Conservation (phyloP, 2,113 vertebrate species). For the Channa argus region DNA sequence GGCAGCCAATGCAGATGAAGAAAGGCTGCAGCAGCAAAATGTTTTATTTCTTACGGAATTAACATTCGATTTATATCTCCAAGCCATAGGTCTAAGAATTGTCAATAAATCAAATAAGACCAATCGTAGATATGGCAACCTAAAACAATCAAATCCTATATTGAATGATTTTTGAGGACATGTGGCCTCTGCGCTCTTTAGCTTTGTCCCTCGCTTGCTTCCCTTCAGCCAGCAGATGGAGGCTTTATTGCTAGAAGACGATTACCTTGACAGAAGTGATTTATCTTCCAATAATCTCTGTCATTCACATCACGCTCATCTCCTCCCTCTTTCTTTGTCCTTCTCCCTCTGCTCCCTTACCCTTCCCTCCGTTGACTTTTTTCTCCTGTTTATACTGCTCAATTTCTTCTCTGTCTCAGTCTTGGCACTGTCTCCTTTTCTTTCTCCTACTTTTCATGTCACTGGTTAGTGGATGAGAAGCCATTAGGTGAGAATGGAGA, state of each 20-base stretch:
- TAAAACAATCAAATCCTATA: no score
- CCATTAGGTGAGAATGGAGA: slow-evolving; percentile 44
- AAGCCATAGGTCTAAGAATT: no score
- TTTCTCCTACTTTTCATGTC: slow-evolving; percentile 31
- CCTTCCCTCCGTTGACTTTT: slow-evolving; percentile 28
- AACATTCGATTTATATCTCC: no score
- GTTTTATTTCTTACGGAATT: no score
- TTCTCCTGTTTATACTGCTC: slow-evolving; percentile 42
- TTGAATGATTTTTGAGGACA: no score
- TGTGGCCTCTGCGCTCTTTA: not conserved
- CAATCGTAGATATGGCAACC: no score
- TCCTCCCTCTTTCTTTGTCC: slow-evolving; percentile 50
- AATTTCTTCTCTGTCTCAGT: slow-evolving; percentile 23
- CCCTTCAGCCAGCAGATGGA: slow-evolving; percentile 29
- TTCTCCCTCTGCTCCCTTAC: slow-evolving; percentile 45
- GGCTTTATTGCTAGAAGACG: slow-evolving; percentile 59
- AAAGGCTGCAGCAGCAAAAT: no score
- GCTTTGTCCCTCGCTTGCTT: slow-evolving; percentile 1
- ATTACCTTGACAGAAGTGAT: slow-evolving; percentile 65
- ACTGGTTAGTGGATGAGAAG: slow-evolving; percentile 42
- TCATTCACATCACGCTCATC: slow-evolving; percentile 57
- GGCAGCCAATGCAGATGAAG: no score
- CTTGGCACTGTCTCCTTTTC: slow-evolving; percentile 6
- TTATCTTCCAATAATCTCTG: slow-evolving; percentile 64
- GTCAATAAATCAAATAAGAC: no score